Evolutionary conservation across 1,140 invertebrate genomes (phyloP).

Genomic region (Dreissena polymorpha): DNA sequence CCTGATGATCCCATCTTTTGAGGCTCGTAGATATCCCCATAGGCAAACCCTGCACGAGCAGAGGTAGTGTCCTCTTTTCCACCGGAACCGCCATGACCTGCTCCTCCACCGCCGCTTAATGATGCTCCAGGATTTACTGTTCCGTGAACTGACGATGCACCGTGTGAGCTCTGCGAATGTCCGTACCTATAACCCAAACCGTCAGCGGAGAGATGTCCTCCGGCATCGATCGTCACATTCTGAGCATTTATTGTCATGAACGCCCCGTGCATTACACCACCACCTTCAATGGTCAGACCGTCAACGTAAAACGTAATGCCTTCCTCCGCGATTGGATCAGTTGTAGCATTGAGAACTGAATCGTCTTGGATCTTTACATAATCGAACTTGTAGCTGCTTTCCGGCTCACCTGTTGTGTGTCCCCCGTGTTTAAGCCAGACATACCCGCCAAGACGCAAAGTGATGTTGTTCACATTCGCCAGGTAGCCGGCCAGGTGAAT

Average conservation of each 20-base stretch:
- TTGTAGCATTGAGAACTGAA: slow-evolving; percentile 63
- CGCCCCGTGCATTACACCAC: slow-evolving; percentile 67
- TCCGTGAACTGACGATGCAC: slow-evolving; percentile 61
- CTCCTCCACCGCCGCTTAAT: slow-evolving; percentile 50
- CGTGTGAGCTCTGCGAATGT: slow-evolving; percentile 61
- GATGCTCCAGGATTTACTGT: slow-evolving; percentile 65
- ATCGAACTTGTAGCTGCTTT: slow-evolving; percentile 64
- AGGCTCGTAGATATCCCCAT: slow-evolving; percentile 70
- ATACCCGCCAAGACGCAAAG: slow-evolving; percentile 69
- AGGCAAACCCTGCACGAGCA: slow-evolving; percentile 61
- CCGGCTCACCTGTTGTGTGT: slow-evolving; percentile 53
- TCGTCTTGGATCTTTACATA: slow-evolving; percentile 69
- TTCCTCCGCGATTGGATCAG: slow-evolving; percentile 68
- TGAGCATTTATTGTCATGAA: slow-evolving; percentile 61
- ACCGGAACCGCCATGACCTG: slow-evolving; percentile 69
- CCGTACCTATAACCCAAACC: slow-evolving; percentile 65
- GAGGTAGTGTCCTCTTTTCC: slow-evolving; percentile 44
- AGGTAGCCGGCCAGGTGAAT: slow-evolving; percentile 68
- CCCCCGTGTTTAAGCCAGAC: slow-evolving; percentile 73
- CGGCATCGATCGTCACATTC: slow-evolving; percentile 69
- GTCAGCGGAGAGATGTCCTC: slow-evolving; percentile 63
- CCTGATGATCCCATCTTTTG: slow-evolving; percentile 66
- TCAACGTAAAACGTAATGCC: slow-evolving; percentile 64
- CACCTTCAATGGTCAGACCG: slow-evolving; percentile 67
- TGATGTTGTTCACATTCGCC: slow-evolving; percentile 68